A percentile compares a stretch with the other conserved stretches of the same genome.
phyloP scores from a whole-genome alignment of 2,113 vertebrate genomes.

The Paramormyrops kingsleyae region DNA sequence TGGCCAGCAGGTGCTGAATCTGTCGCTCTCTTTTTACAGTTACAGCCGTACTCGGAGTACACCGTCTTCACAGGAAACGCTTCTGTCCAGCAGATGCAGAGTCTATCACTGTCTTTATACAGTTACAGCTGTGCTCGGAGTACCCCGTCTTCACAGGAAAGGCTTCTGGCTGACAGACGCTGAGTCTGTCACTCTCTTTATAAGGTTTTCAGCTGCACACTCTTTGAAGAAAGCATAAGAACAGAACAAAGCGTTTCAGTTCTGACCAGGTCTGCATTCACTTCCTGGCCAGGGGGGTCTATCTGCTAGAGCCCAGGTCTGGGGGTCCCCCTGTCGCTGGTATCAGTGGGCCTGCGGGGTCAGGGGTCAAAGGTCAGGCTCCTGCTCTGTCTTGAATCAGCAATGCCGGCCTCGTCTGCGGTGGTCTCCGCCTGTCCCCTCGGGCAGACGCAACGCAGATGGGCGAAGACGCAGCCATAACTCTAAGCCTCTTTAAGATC shows the following conservation, averaged over 20 bases:
- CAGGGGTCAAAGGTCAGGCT: slow-evolving; percentile 38
- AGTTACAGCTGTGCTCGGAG: not conserved
- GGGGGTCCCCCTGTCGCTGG: not conserved
- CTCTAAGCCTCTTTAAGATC: slow-evolving; percentile 38
- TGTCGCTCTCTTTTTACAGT: not conserved
- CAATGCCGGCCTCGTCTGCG: slow-evolving; percentile 12
- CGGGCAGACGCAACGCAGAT: slow-evolving; percentile 34
- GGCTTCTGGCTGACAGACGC: not conserved
- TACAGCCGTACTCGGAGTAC: not conserved
- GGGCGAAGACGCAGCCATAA: slow-evolving; percentile 26
- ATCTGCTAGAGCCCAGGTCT: not conserved
- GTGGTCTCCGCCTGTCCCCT: slow-evolving; percentile 26
- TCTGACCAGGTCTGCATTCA: not conserved
- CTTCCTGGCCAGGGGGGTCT: not conserved
- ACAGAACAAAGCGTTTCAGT: not conserved
- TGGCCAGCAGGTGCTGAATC: not conserved
- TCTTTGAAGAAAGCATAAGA: not conserved
- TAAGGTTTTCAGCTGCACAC: not conserved
- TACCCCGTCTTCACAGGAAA: not conserved
- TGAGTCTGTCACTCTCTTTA: not conserved
- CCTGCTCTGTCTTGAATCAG: slow-evolving; percentile 50
- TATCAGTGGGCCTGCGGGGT: not conserved
- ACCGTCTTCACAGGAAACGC: not conserved
- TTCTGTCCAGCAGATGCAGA: not conserved
- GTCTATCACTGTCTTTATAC: not conserved